Conservation (phyloP, 2,113 vertebrate genomes). For the Choloepus hoffmanni region DNA sequence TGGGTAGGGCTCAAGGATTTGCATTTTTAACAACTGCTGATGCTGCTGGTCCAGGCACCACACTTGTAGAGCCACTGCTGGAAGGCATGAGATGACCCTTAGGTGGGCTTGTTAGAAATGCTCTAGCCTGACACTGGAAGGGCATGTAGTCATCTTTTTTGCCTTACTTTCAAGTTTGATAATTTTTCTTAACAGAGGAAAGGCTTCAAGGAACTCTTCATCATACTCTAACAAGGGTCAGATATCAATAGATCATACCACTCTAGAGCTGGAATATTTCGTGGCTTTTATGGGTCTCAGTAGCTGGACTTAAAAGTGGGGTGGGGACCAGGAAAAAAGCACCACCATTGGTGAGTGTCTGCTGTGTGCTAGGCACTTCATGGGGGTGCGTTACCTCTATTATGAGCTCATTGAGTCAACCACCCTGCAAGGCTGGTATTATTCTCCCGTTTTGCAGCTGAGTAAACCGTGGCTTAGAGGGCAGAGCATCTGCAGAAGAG, state of each 20-base stretch:
- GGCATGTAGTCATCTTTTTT: background rate
- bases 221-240: background rate
- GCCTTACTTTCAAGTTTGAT: background rate
- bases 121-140: background rate
- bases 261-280: background rate
- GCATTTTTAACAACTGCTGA: background rate
- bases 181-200: constrained; percentile 13
- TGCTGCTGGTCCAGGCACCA: background rate
- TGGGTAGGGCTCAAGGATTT: background rate
- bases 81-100: background rate
- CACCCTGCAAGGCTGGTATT: background rate
- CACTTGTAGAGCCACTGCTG: background rate
- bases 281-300: background rate
- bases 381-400: background rate
- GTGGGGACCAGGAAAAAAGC: background rate
- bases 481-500: background rate
- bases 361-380: background rate
- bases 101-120: background rate
- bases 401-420: background rate
- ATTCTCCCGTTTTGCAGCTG: background rate
- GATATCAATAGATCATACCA: background rate
- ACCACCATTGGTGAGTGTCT: background rate
- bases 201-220: background rate
- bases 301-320: background rate
- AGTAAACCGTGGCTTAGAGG: background rate